phyloP scores from a whole-genome alignment of 2,888 invertebrate species.

The Tiliacea aurago region DNA sequence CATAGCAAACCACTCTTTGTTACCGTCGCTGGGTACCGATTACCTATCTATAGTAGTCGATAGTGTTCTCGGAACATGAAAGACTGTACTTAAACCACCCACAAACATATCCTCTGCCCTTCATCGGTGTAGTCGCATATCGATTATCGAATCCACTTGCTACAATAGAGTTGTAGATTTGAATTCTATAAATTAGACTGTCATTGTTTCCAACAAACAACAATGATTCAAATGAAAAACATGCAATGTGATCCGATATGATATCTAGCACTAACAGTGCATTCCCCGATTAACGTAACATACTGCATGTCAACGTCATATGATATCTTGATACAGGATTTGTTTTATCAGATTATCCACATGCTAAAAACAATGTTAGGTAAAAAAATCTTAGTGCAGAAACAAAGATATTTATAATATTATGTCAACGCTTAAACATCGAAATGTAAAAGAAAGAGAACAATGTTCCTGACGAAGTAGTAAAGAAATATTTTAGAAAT shows the following conservation, averaged over 20 bases:
- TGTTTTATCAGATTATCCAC: constrained; percentile 47
- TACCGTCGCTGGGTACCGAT: neutral
- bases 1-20: neutral
- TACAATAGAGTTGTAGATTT: neutral
- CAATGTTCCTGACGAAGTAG: constrained; percentile 13
- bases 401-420: constrained; percentile 6
- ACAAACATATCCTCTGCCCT: neutral
- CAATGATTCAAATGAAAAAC: constrained; percentile 44
- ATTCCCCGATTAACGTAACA: constrained; percentile 47
- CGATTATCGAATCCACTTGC: neutral
- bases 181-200: neutral
- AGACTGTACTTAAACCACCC: neutral
- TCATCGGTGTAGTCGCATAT: neutral
- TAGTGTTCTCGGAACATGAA: constrained; percentile 1
- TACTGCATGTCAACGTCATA: constrained; percentile 43
- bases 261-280: constrained; percentile 44
- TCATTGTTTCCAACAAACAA: constrained; percentile 12
- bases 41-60: constrained; percentile 1
- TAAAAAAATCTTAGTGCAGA: constrained; percentile 14
- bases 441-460: neutral
- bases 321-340: constrained; percentile 47
- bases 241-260: constrained; percentile 49
- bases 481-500: constrained; percentile 26
- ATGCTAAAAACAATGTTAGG: constrained; percentile 23
- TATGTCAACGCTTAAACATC: neutral